phyloP scores from a whole-genome alignment of 2,113 vertebrate species.

The Scopus umbretta region DNA sequence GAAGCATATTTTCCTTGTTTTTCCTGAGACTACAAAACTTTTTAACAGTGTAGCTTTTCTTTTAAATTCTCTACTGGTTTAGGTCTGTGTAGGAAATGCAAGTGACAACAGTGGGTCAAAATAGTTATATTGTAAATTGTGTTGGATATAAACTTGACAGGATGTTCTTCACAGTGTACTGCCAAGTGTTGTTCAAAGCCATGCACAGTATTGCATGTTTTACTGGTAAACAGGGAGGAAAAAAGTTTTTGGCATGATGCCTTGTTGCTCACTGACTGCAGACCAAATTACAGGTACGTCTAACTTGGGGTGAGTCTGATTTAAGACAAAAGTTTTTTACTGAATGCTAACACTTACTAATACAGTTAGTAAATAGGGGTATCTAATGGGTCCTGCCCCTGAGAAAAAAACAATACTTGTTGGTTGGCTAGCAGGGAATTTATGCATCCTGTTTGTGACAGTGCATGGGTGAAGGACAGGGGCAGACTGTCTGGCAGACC shows the following conservation, averaged over 20 bases:
- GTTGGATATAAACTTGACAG: background rate
- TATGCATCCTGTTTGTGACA: background rate
- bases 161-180: background rate
- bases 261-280: background rate
- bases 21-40: background rate
- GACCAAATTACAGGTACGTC: background rate
- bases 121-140: background rate
- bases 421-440: background rate
- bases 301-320: background rate
- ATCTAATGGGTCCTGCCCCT: background rate
- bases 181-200: background rate
- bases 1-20: background rate
- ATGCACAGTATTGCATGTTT: background rate
- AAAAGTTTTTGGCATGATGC: background rate
- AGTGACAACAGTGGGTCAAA: background rate
- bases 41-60: background rate
- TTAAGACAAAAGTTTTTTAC: background rate
- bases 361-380: background rate
- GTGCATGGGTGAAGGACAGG: background rate
- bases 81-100: background rate
- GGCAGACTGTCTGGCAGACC: background rate
- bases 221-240: background rate
- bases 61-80: background rate
- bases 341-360: background rate
- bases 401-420: background rate